These are phyloP conservation scores for Helicoverpa zea DNA, from an alignment of 1,140 invertebrate species.

Conservation along the genomic window DNA sequence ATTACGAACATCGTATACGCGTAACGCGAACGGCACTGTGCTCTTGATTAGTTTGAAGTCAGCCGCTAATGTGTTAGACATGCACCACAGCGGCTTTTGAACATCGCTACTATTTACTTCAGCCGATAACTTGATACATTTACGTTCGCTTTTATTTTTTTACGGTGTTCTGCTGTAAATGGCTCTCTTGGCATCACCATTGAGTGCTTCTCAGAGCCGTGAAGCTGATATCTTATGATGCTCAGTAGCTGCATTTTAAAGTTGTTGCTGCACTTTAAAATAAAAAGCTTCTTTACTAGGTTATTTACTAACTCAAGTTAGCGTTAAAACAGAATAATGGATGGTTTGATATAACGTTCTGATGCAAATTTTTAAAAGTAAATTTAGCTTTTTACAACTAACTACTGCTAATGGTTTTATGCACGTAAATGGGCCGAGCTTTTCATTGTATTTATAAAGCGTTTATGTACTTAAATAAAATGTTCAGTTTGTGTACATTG, in stretches of 20 bases:
- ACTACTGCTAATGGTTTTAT: background rate
- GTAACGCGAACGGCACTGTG: conserved; percentile 75
- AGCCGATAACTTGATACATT: conserved; percentile 34
- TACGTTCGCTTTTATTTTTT: conserved; percentile 38
- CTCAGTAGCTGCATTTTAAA: conserved; percentile 15
- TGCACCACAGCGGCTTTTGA: conserved; percentile 55
- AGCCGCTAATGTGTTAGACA: conserved; percentile 75
- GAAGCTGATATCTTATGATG: conserved; percentile 47
- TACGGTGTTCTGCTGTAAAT: conserved; percentile 18
- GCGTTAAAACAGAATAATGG: background rate
- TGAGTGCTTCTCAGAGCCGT: conserved; percentile 44
- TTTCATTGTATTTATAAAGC: background rate
- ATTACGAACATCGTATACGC: conserved; percentile 83
- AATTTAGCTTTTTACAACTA: conserved; percentile 6
- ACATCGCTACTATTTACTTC: conserved; percentile 35
- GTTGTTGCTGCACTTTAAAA: background rate
- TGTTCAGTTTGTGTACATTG: conserved; percentile 12
- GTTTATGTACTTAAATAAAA: conserved; percentile 1
- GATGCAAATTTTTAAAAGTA: background rate
- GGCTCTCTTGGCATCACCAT: conserved; percentile 29
- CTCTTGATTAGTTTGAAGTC: conserved; percentile 85
- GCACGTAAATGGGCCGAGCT: no score
- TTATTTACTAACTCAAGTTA: conserved; percentile 8
- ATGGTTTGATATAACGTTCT: background rate
- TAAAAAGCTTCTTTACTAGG: background rate